phyloP scores from a whole-genome alignment of 1,140 invertebrate genomes.

The Drosophila punjabiensis region DNA sequence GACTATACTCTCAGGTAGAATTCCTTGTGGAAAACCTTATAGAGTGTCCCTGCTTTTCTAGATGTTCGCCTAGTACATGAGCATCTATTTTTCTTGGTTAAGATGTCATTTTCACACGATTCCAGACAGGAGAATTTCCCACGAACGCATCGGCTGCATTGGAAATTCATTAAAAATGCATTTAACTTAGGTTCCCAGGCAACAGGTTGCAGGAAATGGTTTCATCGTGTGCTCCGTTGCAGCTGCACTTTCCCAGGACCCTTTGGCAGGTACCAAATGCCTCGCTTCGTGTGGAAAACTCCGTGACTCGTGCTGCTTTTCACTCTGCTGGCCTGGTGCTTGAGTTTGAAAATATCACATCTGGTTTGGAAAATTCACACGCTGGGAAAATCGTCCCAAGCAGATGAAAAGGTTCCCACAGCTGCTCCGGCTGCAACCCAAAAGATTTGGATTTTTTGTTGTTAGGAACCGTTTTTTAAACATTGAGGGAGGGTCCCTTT shows the following conservation, averaged over 20 bases:
- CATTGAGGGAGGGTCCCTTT: slow-evolving; percentile 19
- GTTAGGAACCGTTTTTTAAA: slow-evolving; percentile 28
- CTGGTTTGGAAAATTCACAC: slow-evolving; percentile 36
- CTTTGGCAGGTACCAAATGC: slow-evolving; percentile 19
- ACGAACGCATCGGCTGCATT: not conserved
- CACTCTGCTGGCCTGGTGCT: slow-evolving; percentile 23
- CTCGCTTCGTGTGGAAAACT: slow-evolving; percentile 8
- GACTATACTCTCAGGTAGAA: slow-evolving; percentile 13
- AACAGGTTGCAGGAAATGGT: slow-evolving; percentile 37
- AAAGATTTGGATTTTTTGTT: slow-evolving; percentile 1
- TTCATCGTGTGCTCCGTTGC: slow-evolving; percentile 24
- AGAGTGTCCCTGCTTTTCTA: not conserved
- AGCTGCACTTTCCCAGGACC: slow-evolving; percentile 32
- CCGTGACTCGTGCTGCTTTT: not conserved
- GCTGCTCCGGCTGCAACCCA: slow-evolving; percentile 41
- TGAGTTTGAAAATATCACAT: slow-evolving; percentile 10
- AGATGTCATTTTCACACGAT: slow-evolving; percentile 39
- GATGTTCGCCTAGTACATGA: slow-evolving; percentile 27
- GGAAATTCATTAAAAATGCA: slow-evolving; percentile 10
- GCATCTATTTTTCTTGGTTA: not conserved
- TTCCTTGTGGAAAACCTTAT: slow-evolving; percentile 1
- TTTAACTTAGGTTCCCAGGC: slow-evolving; percentile 11
- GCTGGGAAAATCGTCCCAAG: slow-evolving; percentile 11
- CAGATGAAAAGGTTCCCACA: slow-evolving; percentile 49
- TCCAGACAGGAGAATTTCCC: slow-evolving; percentile 20